Evolutionary conservation across 1,140 invertebrate species (phyloP).

Genomic region (Apis cerana): DNA sequence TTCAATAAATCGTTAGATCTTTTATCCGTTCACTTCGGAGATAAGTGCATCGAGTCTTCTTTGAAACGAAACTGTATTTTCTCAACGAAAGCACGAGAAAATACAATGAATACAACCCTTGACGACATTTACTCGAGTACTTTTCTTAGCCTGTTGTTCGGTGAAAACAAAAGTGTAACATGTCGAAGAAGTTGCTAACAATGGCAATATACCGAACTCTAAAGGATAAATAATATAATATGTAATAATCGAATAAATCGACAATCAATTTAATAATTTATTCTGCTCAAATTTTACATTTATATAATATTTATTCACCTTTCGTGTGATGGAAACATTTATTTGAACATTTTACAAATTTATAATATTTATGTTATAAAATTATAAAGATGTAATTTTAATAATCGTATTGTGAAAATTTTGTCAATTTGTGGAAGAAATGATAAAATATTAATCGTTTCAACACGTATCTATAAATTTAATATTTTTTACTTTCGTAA

Average conservation of each 20-base stretch:
- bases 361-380: neutral
- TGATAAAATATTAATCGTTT: no score
- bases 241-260: neutral
- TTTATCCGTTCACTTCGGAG: neutral
- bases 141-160: neutral
- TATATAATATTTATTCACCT: neutral
- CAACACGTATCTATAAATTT: neutral
- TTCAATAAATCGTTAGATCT: conserved; percentile 11
- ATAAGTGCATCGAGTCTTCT: conserved; percentile 11
- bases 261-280: neutral
- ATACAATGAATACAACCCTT: conserved; percentile 4
- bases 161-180: conserved; percentile 7
- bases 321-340: no score
- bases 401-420: no score
- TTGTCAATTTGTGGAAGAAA: no score
- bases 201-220: neutral
- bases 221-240: neutral
- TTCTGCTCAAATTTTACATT: neutral
- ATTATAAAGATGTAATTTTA: neutral
- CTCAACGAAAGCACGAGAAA: neutral
- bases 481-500: neutral
- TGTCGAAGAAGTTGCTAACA: neutral
- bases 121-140: conserved; percentile 22
- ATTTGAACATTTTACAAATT: neutral
- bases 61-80: conserved; percentile 22